These are phyloP conservation scores for Polyergus mexicanus DNA, from an alignment of 1,140 invertebrate species.

Conservation along the genomic window DNA sequence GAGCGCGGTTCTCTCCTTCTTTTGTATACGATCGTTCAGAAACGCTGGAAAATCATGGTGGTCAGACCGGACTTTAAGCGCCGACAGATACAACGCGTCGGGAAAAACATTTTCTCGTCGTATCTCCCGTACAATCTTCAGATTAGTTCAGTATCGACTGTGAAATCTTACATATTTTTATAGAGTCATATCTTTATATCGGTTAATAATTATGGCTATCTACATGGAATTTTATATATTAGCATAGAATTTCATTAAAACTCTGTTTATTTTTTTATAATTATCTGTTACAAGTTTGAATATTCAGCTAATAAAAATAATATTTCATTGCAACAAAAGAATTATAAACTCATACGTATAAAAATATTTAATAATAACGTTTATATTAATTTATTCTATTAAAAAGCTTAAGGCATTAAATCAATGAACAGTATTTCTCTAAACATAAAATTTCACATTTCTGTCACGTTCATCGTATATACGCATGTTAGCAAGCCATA, in stretches of 20 bases:
- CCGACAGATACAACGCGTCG: constrained; percentile 17
- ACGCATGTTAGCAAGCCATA: neutral
- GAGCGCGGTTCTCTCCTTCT: constrained; percentile 17
- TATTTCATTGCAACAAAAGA: neutral
- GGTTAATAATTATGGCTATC: neutral
- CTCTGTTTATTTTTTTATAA: neutral
- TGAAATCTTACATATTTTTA: constrained; percentile 2
- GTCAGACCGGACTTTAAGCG: constrained; percentile 44
- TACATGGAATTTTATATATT: neutral
- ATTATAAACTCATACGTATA: neutral
- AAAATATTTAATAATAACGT: neutral
- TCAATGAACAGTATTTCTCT: neutral
- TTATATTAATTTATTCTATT: constrained; percentile 10
- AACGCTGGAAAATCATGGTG: constrained; percentile 46
- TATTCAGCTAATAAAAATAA: neutral
- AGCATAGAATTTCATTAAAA: neutral
- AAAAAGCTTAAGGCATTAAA: neutral
- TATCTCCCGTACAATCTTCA: constrained; percentile 28
- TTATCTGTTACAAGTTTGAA: neutral
- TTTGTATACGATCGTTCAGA: constrained; percentile 46
- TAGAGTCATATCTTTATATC: neutral
- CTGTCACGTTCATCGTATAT: neutral
- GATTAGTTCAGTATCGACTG: neutral
- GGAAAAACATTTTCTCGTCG: constrained; percentile 42
- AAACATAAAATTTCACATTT: neutral